Evolutionary conservation across 1,140 invertebrate genomes (phyloP), one percentile per base, ranked within the genome.

Genomic region (Rhyzopertha dominica): DNA sequence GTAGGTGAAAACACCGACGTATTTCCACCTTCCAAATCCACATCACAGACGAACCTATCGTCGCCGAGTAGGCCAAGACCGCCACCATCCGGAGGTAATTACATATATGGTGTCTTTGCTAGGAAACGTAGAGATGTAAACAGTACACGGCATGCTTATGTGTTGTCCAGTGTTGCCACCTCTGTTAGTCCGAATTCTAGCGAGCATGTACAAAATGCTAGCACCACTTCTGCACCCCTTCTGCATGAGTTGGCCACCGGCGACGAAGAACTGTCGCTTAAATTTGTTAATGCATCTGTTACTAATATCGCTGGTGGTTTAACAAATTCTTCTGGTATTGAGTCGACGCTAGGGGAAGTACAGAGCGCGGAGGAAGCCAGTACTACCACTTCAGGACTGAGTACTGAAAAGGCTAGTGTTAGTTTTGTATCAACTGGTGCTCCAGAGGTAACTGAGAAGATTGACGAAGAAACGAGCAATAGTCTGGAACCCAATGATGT

Each of bases 1-100:
- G 86, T 90, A 38, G 85, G 83, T 54, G 85, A 84, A 54, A 78
- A 77, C 48, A 69, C 73, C 9, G 80, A 85, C 63, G 71, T 77
- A 39, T 77, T 78, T 51, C 71, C 77, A 32, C 70, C 72, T 46
- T 79, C 81, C 25, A 83, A 84, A 68, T 72, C 74, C 49, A 74
- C 75, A 36, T 69, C 76, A 22, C 75, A 80, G 53, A 75, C 70
- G 39, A 83, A 82, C 62, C 77, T 78, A 59, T 78, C 80, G 31
- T 62, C 68, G 3, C 67, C 71, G 22, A 68, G 66, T 30, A 68
- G 71, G 62, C 71, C 76, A 16, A 70, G 76, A 47, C 75, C 75
- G 55, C 68, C 69, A 43, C 66, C 75, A 51, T 66, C 75, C 64
- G 81, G 81, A 82, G 82, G 82, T 80, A 78, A 71, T 67, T 51